A percentile compares a stretch with the other conserved stretches of the same genome.
Conservation (phyloP, 2,113 vertebrate species). For the Oreotragus oreotragus region DNA sequence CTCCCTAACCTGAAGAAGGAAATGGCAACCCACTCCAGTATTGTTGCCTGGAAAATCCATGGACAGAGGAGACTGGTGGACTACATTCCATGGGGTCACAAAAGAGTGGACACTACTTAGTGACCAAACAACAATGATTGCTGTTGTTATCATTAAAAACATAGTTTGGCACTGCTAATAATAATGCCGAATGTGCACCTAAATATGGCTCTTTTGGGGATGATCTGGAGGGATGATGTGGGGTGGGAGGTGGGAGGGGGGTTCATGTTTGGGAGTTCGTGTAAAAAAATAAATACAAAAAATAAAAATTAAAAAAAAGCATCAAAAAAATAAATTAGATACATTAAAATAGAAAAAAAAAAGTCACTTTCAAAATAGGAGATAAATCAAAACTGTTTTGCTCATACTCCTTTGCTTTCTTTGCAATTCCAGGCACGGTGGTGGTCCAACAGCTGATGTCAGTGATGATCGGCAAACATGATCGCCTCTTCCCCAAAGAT, state of each 20-base stretch:
- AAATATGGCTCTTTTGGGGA: neutral
- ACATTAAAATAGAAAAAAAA: no score
- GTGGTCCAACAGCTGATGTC: constrained; percentile 98
- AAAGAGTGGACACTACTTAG: neutral
- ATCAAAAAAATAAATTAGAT: no score
- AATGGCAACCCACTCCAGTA: neutral
- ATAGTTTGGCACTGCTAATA: neutral
- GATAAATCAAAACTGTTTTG: neutral
- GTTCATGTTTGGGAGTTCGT: no score
- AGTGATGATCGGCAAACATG: constrained; percentile 92
- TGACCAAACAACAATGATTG: neutral
- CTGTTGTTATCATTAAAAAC: neutral
- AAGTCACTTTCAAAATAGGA: neutral
- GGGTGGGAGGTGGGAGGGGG: no score
- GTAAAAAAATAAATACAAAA: no score
- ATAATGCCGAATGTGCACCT: neutral
- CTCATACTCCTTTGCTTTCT: neutral
- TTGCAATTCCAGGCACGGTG: constrained; percentile 86
- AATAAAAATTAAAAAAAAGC: no score
- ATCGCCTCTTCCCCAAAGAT: constrained; percentile 88
- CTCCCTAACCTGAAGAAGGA: neutral
- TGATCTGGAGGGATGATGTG: no score
- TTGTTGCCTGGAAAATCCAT: neutral
- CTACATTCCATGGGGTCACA: neutral
- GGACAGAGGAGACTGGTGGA: neutral